Conservation (phyloP, 2,888 invertebrate genomes). For the Aporophyla lueneburgensis region DNA sequence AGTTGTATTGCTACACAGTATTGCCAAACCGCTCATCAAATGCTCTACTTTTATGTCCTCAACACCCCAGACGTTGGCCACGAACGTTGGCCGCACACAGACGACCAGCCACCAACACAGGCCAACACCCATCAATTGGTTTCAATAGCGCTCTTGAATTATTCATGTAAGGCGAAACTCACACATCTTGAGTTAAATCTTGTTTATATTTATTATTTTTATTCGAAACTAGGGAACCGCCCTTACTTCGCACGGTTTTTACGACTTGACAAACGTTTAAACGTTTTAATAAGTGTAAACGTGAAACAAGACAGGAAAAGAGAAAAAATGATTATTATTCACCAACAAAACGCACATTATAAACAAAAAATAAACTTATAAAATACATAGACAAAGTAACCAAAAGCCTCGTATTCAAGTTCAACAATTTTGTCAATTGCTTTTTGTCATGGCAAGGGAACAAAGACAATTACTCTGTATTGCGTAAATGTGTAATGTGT, state of each 20-base stretch:
- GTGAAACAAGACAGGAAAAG: no score
- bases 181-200: slow-evolving; percentile 58
- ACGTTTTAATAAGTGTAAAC: no score
- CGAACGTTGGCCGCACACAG: slow-evolving; percentile 48
- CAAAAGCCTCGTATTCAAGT: no score
- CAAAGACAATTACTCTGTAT: no score
- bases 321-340: no score
- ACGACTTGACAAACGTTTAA: not conserved
- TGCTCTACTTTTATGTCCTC: slow-evolving; percentile 51
- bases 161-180: slow-evolving; percentile 72
- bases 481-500: no score
- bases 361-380: no score
- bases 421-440: no score
- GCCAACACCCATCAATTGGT: slow-evolving; percentile 54
- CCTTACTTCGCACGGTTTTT: not conserved
- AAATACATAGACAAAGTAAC: no score
- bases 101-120: slow-evolving; percentile 44
- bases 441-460: no score
- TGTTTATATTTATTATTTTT: slow-evolving; percentile 63
- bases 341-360: no score
- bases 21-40: slow-evolving; percentile 52
- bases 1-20: slow-evolving; percentile 34
- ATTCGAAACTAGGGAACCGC: not conserved
- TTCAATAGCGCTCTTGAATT: slow-evolving; percentile 75
- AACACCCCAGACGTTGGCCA: slow-evolving; percentile 26